A percentile compares a stretch with the other conserved stretches of the same genome.
phyloP scores from a whole-genome alignment of 2,888 invertebrate species.

The Pocota personata region DNA sequence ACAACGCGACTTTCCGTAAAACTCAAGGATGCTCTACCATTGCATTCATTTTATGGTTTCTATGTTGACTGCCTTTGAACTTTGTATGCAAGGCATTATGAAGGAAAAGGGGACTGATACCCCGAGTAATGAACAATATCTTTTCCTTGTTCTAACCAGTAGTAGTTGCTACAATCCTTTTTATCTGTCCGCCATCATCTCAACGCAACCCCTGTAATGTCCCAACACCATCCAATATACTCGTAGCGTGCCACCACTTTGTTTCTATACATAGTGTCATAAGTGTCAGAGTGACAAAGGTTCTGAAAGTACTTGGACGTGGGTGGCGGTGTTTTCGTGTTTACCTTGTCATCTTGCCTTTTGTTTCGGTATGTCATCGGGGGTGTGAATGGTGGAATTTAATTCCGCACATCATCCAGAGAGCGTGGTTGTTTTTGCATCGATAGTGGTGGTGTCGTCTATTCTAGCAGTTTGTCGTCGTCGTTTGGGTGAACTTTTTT shows the following conservation, averaged over 20 bases:
- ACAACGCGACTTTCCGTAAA: background rate
- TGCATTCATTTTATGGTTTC: background rate
- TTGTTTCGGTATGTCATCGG: background rate
- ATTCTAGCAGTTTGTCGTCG: background rate
- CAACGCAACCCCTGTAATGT: background rate
- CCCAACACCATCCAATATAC: background rate
- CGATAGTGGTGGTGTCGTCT: too few species aligned
- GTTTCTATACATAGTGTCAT: slow-evolving; percentile 29
- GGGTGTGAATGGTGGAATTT: slow-evolving; percentile 39
- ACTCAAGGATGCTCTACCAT: background rate
- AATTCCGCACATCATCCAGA: slow-evolving; percentile 1
- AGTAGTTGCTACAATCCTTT: background rate
- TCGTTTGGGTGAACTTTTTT: background rate
- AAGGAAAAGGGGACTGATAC: background rate
- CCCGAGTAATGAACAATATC: slow-evolving; percentile 27
- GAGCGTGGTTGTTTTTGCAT: background rate
- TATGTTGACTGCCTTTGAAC: slow-evolving; percentile 46
- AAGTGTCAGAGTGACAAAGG: slow-evolving; percentile 56
- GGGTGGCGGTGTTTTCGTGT: slow-evolving; percentile 30
- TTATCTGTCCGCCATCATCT: background rate
- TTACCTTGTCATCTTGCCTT: slow-evolving; percentile 32
- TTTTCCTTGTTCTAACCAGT: slow-evolving; percentile 6
- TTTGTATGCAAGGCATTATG: slow-evolving; percentile 28
- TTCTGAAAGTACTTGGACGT: slow-evolving; percentile 37
- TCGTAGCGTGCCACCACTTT: slow-evolving; percentile 8